phyloP scores from a whole-genome alignment of 1,140 invertebrate species.

The Microplitis demolitor region DNA sequence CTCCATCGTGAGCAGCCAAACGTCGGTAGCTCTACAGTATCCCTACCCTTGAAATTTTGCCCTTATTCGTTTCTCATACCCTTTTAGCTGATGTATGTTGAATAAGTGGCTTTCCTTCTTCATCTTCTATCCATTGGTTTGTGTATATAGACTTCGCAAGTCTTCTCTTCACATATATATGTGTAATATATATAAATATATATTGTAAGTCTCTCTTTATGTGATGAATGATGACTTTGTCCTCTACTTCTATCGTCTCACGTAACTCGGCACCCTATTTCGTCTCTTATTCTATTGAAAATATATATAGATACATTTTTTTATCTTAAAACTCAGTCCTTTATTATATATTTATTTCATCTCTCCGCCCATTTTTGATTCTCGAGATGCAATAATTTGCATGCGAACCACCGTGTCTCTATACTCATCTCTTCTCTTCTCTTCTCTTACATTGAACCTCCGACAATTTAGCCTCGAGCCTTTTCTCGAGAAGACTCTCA shows the following conservation, averaged over 20 bases:
- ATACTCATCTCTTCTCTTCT: too few species aligned
- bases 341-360: not conserved
- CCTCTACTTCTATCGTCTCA: conserved; percentile 25
- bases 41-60: not conserved
- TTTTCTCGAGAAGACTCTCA: not conserved
- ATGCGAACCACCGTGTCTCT: conserved; percentile 28
- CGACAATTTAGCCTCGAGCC: not conserved
- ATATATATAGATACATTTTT: not conserved
- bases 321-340: not conserved
- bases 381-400: conserved; percentile 35
- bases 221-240: conserved; percentile 45
- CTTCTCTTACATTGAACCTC: not conserved
- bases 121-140: too few species aligned
- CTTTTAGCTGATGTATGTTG: too few species aligned
- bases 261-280: conserved; percentile 35
- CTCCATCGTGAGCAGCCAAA: not conserved
- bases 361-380: conserved; percentile 16
- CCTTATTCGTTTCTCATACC: not conserved
- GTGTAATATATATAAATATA: not conserved
- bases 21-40: conserved; percentile 13
- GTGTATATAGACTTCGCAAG: too few species aligned
- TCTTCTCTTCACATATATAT: not conserved
- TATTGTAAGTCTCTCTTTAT: conserved; percentile 15
- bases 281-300: conserved; percentile 16
- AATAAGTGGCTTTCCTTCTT: too few species aligned